A percentile compares a stretch with the other conserved stretches of the same genome.
Evolutionary conservation across 2,888 invertebrate genomes (phyloP).

Genomic region (Notodonta dromedarius): DNA sequence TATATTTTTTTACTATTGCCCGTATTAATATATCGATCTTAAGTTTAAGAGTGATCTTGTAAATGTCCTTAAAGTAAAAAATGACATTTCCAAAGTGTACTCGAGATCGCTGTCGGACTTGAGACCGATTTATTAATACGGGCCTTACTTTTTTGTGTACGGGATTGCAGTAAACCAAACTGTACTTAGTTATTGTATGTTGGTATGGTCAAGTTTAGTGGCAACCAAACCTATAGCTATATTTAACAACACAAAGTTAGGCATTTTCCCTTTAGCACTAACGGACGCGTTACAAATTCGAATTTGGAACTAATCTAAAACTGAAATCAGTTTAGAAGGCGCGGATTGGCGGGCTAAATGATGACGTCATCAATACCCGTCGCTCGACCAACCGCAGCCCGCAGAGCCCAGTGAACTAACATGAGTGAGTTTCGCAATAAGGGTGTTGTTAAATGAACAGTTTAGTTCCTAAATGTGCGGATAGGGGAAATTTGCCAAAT

Average conservation of each 20-base stretch:
- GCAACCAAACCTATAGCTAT: no score
- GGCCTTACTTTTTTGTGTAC: no score
- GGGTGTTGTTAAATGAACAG: slow-evolving; percentile 22
- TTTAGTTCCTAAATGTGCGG: not conserved
- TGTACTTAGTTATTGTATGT: no score
- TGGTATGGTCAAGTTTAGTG: no score
- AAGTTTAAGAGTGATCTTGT: no score
- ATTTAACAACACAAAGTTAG: not conserved
- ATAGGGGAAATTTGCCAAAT: no score
- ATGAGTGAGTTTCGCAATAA: slow-evolving; percentile 48
- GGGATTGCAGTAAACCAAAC: no score
- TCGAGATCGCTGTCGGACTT: no score
- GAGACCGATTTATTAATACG: no score
- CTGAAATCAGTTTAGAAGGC: slow-evolving; percentile 70
- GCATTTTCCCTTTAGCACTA: slow-evolving; percentile 12
- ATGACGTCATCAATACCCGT: slow-evolving; percentile 78
- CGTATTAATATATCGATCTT: no score
- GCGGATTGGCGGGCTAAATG: slow-evolving; percentile 74
- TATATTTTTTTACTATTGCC: slow-evolving; percentile 20
- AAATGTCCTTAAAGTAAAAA: no score
- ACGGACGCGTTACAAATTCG: slow-evolving; percentile 63
- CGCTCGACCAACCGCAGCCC: slow-evolving; percentile 67
- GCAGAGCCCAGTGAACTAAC: slow-evolving; percentile 40
- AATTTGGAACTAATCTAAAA: slow-evolving; percentile 72
- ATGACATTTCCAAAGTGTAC: no score